Percentiles rank a stretch among this genome's conserved stretches.
Evolutionary conservation across 2,888 invertebrate genomes (phyloP).

Genomic region (Morpho helenor): DNA sequence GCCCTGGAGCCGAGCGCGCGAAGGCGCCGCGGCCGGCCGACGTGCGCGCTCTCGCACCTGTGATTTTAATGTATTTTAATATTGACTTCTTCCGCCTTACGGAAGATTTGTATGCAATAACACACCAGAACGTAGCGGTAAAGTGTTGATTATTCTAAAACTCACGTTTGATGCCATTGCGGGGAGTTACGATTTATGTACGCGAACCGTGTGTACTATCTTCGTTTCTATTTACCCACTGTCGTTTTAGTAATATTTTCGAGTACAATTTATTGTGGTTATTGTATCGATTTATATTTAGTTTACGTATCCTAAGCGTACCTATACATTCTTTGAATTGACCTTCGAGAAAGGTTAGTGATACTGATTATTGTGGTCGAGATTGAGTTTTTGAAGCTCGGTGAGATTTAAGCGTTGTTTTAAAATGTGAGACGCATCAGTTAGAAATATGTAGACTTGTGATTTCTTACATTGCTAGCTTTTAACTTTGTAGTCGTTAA

Average conservation of each 20-base stretch:
- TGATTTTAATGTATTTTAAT: constrained; percentile 49
- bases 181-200: constrained; percentile 4
- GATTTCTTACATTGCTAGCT: constrained; percentile 71
- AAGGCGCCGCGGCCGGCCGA: constrained; percentile 26
- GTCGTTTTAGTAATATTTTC: constrained; percentile 33
- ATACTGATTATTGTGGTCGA: constrained; percentile 70
- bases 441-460: constrained; percentile 57
- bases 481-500: constrained; percentile 70
- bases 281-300: constrained; percentile 64
- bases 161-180: constrained; percentile 36
- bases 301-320: constrained; percentile 72
- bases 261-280: constrained; percentile 67
- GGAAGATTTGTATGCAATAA: constrained; percentile 58
- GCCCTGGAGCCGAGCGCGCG: constrained; percentile 36
- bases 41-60: constrained; percentile 34
- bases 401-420: constrained; percentile 52
- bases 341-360: constrained; percentile 78
- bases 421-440: constrained; percentile 50
- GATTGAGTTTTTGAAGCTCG: constrained; percentile 57
- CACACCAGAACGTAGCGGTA: constrained; percentile 52
- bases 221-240: constrained; percentile 7
- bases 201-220: constrained; percentile 11
- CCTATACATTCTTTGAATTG: constrained; percentile 78
- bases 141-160: constrained; percentile 72
- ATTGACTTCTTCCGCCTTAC: constrained; percentile 53